Base-by-base conservation (phyloP, 2,797 vertebrate genomes). In the Trematomus bernacchii region DNA sequence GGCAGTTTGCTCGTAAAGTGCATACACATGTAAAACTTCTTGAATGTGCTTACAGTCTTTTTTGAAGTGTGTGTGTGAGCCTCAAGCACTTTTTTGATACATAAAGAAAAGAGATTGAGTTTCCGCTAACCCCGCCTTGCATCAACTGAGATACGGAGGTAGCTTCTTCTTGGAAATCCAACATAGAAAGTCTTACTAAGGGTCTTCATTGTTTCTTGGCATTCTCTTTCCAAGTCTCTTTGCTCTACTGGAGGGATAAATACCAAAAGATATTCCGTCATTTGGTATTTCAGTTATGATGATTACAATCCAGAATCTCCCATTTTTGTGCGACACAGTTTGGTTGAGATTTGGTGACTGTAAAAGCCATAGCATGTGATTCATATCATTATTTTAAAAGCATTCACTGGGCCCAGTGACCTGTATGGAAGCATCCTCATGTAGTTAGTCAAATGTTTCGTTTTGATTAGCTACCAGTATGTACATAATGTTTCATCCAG, bases 1-100 rank as follows among this genome's bases (percentile, higher is more conserved):
- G 54, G 60, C 82, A 63, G 69, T 86, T 78, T 81, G 30, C 46
- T 62, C n/a, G 33, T 74, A 48, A 71, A 85, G 48, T 69, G 83
- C 86, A 89, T 83, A 84, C 62, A 53, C 70, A 65, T 40, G 73
- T 57, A 60, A 33, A 74, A 80, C 4, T 40, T 30, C 62, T 66
- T 63, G 27, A 78, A 71, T 73, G 52, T 73, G 63, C 79, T 81
- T 76, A 43, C 72, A 73, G 53, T 59, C 51, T 47, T 63, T 76
- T 74, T 68, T 5, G 27, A 67, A 79, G 50, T 72, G 47, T 43
- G 47, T 66, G 43, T 6, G 0, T 58, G 43, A 42, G 57, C 54
- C 21, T 66, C 43, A 11, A 66, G 23, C 30, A 19, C 15, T 72
- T 79, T 69, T 58, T 46, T 51, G 64, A 50, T 66, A 52, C 13